Base-by-base conservation (phyloP, 2,888 invertebrate genomes). In the Ophion ellenae region DNA sequence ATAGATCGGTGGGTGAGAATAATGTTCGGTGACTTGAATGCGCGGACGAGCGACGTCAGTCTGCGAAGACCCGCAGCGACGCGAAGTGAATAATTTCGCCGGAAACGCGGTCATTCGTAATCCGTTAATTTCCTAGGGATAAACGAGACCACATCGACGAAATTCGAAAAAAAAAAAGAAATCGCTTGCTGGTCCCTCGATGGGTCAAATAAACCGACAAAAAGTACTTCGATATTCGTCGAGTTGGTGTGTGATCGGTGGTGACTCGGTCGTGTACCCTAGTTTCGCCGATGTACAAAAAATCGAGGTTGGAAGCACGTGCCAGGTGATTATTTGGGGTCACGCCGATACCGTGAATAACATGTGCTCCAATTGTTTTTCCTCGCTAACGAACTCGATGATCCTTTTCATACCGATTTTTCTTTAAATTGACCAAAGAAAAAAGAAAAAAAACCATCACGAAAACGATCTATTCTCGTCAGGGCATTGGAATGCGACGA, bases 21-120 rank as follows among this genome's bases (percentile, higher is more conserved):
- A 59, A 59, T 63, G 47, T 36, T 61, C 28, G 78, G 86, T 75
- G 86, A 86, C 67, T 81, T 78, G 24, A 81, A 86, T 70, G 86
- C 77, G 75, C 81, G 86, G 70, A 86, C 59, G 28, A 40, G 78
- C 81, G 71, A 78, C 71, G 78, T 80, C 80, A 57, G 66, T 71
- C 28, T 67, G 57, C 75, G 45, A 45, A 67, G 40, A 53, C 28
- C 45, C 57, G 53, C 11, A 28, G 66, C 75, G 70, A 81, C 32
- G 24, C 53, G 17, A 17, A 83, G 73, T 78, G 45, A 63, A 71
- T 71, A 71, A 53, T 59, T 80, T 77, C n/a, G 11, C 32, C 40
- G 73, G n/a, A 81, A 75, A 69, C 57, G 40, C 71, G 77, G 57
- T 85, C 57, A 74, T 45, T 24, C 74, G 3, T 53, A 57, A 11